Conservation (phyloP, 2,797 vertebrate species). For the Amazona finschi region DNA sequence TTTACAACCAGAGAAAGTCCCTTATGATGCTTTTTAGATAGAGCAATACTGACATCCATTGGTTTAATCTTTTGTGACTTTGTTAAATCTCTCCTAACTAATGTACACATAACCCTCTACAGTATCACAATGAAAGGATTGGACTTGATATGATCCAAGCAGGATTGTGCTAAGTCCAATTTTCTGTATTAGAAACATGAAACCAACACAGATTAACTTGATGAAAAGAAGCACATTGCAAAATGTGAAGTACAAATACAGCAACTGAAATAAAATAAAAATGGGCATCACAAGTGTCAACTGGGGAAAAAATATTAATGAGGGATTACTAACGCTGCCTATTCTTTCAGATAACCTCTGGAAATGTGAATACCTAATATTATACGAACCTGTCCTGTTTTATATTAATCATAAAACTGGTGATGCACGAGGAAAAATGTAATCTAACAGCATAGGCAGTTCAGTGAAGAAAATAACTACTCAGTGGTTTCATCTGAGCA, state of each 20-base stretch:
- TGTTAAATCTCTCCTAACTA: conserved; percentile 5
- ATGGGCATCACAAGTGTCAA: neutral
- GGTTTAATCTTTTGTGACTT: conserved; percentile 63
- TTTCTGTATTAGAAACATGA: conserved; percentile 48
- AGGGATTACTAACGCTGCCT: neutral
- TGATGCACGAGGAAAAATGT: neutral
- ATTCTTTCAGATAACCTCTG: neutral
- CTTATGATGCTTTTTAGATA: conserved; percentile 27
- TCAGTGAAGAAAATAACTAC: neutral
- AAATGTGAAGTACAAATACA: neutral
- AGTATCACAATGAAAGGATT: conserved; percentile 3
- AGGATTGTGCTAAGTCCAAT: conserved; percentile 28
- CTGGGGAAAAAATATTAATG: neutral
- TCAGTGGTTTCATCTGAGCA: neutral
- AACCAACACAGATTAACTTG: conserved; percentile 26
- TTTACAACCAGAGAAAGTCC: conserved; percentile 60
- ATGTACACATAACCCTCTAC: neutral
- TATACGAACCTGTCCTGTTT: neutral
- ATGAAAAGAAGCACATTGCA: conserved; percentile 12
- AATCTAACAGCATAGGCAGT: conserved; percentile 5
- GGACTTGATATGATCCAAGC: conserved; percentile 14
- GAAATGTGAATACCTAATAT: neutral
- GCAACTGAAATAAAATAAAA: neutral
- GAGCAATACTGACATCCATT: conserved; percentile 81
- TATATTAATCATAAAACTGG: neutral